Conservation (phyloP, 2,888 invertebrate genomes). For the Drosophila conformis region DNA sequence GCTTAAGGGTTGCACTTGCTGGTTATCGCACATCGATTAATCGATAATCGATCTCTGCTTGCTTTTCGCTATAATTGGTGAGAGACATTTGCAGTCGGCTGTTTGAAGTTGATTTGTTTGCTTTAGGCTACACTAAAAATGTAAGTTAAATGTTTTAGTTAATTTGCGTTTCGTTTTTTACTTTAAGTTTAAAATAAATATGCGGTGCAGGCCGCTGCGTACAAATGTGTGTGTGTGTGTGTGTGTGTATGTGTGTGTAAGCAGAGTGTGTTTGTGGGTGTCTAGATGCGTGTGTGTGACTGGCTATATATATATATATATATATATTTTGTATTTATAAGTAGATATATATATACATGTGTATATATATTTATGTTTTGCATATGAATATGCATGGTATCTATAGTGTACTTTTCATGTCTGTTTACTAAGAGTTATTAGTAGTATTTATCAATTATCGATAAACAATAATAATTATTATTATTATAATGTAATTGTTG, state of each 20-base stretch:
- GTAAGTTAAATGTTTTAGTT: conserved; percentile 47
- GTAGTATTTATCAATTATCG: conserved; percentile 52
- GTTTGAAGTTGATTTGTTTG: conserved; percentile 15
- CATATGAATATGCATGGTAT: conserved; percentile 34
- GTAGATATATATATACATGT: conserved; percentile 37
- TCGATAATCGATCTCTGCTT: conserved; percentile 20
- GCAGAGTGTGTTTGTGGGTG: conserved; percentile 30
- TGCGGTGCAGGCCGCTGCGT: conserved; percentile 61
- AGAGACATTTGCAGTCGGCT: conserved; percentile 18
- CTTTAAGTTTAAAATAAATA: conserved; percentile 73
- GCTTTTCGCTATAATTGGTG: conserved; percentile 6
- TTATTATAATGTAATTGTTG: conserved; percentile 53
- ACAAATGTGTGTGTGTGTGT: conserved; percentile 36
- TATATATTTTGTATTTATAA: conserved; percentile 39
- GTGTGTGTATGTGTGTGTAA: conserved; percentile 15
- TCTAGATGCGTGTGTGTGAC: conserved; percentile 31
- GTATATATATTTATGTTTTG: conserved; percentile 19
- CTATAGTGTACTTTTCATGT: conserved; percentile 65
- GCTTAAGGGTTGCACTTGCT: conserved; percentile 24
- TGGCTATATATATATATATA: conserved; percentile 40
- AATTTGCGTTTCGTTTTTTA: conserved; percentile 44
- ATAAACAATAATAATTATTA: conserved; percentile 50
- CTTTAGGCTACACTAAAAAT: conserved; percentile 55
- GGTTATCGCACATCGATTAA: conserved; percentile 7
- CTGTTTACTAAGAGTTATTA: conserved; percentile 63